Percentiles rank a stretch among this genome's conserved stretches.
Conservation (phyloP, 1,140 invertebrate genomes). For the Gryllus bimaculatus region DNA sequence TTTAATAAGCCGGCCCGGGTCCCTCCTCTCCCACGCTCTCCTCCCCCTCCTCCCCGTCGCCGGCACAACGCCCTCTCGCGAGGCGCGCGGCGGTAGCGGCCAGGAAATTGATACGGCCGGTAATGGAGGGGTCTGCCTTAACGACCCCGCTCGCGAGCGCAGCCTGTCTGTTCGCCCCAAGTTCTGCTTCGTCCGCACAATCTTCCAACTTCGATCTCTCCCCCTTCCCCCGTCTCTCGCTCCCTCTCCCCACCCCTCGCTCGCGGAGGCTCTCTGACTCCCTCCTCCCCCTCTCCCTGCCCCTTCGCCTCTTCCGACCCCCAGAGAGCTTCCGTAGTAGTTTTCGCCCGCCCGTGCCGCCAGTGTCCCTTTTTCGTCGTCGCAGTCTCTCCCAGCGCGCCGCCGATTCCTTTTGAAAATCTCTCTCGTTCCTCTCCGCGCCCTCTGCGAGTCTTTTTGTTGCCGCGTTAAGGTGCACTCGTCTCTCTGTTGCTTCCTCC, state of each 20-base stretch:
- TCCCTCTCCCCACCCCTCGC: neutral
- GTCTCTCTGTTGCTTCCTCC: no score
- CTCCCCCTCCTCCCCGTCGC: no score
- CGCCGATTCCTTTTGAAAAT: no score
- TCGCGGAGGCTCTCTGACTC: neutral
- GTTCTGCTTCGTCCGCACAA: neutral
- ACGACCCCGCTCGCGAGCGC: neutral
- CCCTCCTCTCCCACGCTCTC: neutral
- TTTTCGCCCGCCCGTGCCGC: neutral
- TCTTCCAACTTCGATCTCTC: neutral
- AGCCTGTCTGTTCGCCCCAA: neutral
- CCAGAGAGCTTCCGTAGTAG: neutral
- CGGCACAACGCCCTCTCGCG: neutral
- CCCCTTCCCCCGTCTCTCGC: no score
- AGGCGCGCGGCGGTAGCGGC: neutral
- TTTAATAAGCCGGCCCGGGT: neutral
- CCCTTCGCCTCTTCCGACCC: neutral
- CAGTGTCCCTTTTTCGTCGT: neutral
- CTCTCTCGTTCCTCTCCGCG: no score
- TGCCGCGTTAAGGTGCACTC: no score
- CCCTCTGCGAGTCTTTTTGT: no score
- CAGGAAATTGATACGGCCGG: neutral
- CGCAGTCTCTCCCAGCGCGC: no score
- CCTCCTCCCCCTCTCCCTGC: neutral
- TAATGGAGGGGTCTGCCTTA: neutral